Evolutionary conservation across 2,888 invertebrate genomes (phyloP).

Genomic region (Caprella mutica): DNA sequence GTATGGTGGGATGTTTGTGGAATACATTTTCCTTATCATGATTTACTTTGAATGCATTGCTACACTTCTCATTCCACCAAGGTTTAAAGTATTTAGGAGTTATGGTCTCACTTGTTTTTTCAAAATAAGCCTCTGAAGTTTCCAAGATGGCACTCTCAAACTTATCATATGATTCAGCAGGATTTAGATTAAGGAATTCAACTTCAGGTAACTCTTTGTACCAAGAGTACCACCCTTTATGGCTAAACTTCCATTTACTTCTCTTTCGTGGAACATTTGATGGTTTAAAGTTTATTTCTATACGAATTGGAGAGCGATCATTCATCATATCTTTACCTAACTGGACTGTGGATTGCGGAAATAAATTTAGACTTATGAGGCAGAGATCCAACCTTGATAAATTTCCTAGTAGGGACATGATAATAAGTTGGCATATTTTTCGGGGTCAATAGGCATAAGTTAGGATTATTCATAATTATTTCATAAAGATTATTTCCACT

Average conservation of each 20-base stretch:
- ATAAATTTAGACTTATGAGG: not conserved
- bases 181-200: not conserved
- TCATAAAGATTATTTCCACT: not conserved
- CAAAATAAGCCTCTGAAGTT: not conserved
- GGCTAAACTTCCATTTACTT: not conserved
- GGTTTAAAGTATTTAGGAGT: not conserved
- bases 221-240: not conserved
- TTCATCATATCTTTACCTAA: not conserved
- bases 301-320: not conserved
- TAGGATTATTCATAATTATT: not conserved
- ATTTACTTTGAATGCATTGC: not conserved
- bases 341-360: not conserved
- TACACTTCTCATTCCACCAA: not conserved
- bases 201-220: not conserved
- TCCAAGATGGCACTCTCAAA: not conserved
- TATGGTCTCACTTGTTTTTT: not conserved
- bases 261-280: not conserved
- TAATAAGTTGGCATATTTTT: too few relatives aligned
- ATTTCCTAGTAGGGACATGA: not conserved
- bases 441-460: not conserved
- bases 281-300: not conserved
- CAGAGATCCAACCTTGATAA: not conserved
- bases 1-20: not conserved
- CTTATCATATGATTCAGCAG: not conserved
- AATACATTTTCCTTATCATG: not conserved